Percentiles rank a stretch among this genome's conserved stretches.
Conservation (phyloP, 2,888 invertebrate genomes). For the Andricus quercusramuli region DNA sequence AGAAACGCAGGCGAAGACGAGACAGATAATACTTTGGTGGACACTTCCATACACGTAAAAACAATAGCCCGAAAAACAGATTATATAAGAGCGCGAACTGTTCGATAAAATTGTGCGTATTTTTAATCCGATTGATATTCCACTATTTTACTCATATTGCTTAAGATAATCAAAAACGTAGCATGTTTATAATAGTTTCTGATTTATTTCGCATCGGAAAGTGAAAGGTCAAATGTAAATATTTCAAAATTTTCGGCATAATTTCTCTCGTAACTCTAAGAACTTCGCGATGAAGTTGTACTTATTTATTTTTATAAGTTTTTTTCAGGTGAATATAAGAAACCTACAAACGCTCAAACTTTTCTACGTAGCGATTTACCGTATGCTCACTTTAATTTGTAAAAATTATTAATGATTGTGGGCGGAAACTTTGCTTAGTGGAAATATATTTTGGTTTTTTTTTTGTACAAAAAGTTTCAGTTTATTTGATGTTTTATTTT, state of each 20-base stretch:
- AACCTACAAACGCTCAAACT: neutral
- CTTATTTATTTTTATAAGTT: neutral
- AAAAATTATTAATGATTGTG: neutral
- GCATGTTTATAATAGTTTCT: neutral
- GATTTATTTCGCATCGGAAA: neutral
- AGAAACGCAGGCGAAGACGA: neutral
- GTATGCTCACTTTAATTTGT: neutral
- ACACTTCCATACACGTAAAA: constrained; percentile 26
- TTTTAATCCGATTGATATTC: neutral
- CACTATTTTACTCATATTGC: neutral
- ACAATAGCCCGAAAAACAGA: constrained; percentile 31
- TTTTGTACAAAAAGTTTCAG: neutral
- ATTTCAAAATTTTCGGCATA: neutral
- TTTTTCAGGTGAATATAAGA: neutral
- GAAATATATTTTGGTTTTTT: neutral
- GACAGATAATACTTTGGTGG: neutral
- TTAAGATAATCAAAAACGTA: neutral
- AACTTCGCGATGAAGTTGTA: neutral
- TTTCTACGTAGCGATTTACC: neutral
- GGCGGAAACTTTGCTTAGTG: neutral
- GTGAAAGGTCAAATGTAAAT: neutral
- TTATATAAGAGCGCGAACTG: constrained; percentile 33
- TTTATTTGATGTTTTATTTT: neutral
- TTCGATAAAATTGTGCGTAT: constrained; percentile 3
- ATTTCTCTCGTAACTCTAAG: neutral